These are phyloP conservation scores for Rhodinocichla rosea DNA, from an alignment of 2,113 vertebrate species.

Conservation along the genomic window DNA sequence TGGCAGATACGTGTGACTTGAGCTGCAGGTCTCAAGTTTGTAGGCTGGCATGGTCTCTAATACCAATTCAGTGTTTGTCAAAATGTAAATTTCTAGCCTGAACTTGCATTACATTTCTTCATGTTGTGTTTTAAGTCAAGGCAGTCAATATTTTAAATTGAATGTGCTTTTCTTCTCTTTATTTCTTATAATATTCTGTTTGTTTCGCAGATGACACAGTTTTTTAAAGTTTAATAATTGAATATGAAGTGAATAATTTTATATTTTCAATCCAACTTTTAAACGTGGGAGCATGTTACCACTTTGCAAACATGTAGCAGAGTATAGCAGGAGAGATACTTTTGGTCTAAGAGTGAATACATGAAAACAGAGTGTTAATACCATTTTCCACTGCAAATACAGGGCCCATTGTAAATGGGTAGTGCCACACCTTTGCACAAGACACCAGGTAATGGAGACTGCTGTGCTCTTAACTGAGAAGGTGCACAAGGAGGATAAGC, in stretches of 20 bases:
- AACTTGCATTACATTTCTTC: not conserved
- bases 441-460: rapidly evolving
- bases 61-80: not conserved
- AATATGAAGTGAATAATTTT: not conserved
- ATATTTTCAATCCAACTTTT: not conserved
- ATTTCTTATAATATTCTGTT: not conserved
- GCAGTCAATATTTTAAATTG: not conserved
- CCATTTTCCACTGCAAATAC: not conserved
- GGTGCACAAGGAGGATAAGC: not conserved
- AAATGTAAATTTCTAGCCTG: not conserved
- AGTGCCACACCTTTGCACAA: not conserved
- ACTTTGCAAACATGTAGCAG: not conserved
- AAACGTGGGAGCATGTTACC: not conserved
- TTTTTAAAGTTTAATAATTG: not conserved
- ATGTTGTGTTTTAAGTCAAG: not conserved
- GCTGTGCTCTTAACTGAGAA: not conserved
- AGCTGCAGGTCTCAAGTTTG: not conserved
- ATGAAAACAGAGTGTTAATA: not conserved
- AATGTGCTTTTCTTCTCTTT: not conserved
- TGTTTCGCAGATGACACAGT: not conserved
- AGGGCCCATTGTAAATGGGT: not conserved
- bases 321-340: not conserved
- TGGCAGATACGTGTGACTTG: not conserved
- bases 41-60: not conserved
- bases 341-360: not conserved